Conservation (phyloP, 2,113 vertebrate genomes). For the Cebus imitator region DNA sequence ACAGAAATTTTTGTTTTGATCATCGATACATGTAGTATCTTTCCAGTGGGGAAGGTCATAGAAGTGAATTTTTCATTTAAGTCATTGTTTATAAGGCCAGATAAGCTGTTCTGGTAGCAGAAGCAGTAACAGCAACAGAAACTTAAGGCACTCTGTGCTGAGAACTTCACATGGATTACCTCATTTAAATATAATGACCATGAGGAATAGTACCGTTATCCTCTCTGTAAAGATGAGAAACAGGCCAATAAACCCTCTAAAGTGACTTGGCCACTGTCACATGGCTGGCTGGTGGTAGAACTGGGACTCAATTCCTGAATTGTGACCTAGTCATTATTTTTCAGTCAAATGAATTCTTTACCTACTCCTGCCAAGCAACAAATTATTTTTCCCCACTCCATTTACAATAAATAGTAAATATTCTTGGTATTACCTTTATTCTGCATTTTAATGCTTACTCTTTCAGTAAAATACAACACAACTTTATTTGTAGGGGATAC, state of each 20-base stretch:
- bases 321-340: not conserved
- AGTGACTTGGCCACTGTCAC: not conserved
- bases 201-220: not conserved
- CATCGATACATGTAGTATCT: not conserved
- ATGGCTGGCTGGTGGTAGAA: not conserved
- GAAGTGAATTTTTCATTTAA: not conserved
- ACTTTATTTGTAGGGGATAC: not conserved
- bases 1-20: not conserved
- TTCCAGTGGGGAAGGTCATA: not conserved
- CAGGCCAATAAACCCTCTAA: not conserved
- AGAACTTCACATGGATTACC: not conserved
- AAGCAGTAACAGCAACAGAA: not conserved
- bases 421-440: not conserved
- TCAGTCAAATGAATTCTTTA: not conserved
- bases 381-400: not conserved
- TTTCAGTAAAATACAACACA: not conserved
- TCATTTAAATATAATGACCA: not conserved
- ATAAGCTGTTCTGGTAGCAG: not conserved
- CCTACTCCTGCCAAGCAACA: not conserved
- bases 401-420: slow-evolving; percentile 31
- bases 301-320: not conserved
- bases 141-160: not conserved
- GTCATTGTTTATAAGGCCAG: not conserved
- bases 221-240: not conserved
- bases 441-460: slow-evolving; percentile 28